These are phyloP conservation scores for Neolamprologus fasciatus DNA, from an alignment of 2,113 vertebrate species.

Conservation along the genomic window DNA sequence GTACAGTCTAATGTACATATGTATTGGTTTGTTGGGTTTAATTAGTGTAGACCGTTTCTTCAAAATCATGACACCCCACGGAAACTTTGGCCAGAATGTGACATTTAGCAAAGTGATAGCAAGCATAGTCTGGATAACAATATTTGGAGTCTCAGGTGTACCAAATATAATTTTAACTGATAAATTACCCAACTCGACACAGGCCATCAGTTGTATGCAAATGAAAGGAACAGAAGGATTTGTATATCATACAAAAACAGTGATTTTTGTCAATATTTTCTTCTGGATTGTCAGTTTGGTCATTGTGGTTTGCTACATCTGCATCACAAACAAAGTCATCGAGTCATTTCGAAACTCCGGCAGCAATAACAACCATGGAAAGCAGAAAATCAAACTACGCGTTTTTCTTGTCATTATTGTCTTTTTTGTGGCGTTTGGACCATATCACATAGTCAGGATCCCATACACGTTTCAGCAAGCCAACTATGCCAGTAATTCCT, in stretches of 20 bases:
- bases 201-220: conserved; percentile 56
- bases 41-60: conserved; percentile 82
- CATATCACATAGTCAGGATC: conserved; percentile 75
- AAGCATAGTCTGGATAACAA: conserved; percentile 56
- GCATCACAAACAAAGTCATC: conserved; percentile 78
- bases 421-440: conserved; percentile 81
- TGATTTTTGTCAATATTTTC: conserved; percentile 58
- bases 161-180: conserved; percentile 76
- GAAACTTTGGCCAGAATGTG: conserved; percentile 66
- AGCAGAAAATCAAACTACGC: conserved; percentile 70
- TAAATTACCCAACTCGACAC: not conserved
- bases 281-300: conserved; percentile 79
- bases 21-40: conserved; percentile 75
- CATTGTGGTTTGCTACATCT: conserved; percentile 75
- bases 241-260: conserved; percentile 55
- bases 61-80: conserved; percentile 76
- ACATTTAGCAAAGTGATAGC: conserved; percentile 65
- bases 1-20: conserved; percentile 76
- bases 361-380: conserved; percentile 58
- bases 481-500: not conserved
- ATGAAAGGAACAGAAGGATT: conserved; percentile 71
- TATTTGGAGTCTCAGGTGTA: conserved; percentile 64
- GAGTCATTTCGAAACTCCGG: conserved; percentile 73
- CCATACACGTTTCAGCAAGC: conserved; percentile 75
- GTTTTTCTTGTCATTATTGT: conserved; percentile 81